Evolutionary conservation across 2,888 invertebrate species (phyloP).

Genomic region (Yponomeuta sedellus): DNA sequence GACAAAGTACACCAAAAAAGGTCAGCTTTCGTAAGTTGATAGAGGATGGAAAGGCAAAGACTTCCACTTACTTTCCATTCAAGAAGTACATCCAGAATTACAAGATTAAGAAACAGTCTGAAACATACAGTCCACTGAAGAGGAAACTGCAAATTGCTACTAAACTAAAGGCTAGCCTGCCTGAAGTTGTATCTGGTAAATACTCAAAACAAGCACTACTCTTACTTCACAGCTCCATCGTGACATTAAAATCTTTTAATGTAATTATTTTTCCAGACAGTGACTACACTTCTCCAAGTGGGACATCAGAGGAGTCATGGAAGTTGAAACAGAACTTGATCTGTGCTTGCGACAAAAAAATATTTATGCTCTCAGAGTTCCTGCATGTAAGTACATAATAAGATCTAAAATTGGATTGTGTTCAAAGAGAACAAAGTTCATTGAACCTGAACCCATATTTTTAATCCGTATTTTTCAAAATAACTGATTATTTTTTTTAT

Average conservation of each 20-base stretch:
- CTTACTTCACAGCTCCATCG: background rate
- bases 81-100: constrained; percentile 65
- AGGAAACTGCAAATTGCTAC: constrained; percentile 52
- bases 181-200: constrained; percentile 55
- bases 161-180: constrained; percentile 50
- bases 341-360: constrained; percentile 68
- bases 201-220: background rate
- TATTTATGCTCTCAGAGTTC: constrained; percentile 66
- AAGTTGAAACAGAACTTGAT: constrained; percentile 66
- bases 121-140: constrained; percentile 57
- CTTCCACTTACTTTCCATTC: constrained; percentile 81
- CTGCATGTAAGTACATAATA: constrained; percentile 46
- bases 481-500: too few species aligned
- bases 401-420: background rate
- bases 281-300: constrained; percentile 65
- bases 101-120: constrained; percentile 55
- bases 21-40: constrained; percentile 65
- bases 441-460: too few species aligned
- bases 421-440: too few species aligned
- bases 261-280: constrained; percentile 42
- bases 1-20: constrained; percentile 64
- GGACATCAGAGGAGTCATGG: constrained; percentile 71
- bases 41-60: constrained; percentile 64
- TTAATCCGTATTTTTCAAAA: too few species aligned
- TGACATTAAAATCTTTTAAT: background rate